Conservation (phyloP, 2,797 vertebrate genomes). For the Trematomus bernacchii region DNA sequence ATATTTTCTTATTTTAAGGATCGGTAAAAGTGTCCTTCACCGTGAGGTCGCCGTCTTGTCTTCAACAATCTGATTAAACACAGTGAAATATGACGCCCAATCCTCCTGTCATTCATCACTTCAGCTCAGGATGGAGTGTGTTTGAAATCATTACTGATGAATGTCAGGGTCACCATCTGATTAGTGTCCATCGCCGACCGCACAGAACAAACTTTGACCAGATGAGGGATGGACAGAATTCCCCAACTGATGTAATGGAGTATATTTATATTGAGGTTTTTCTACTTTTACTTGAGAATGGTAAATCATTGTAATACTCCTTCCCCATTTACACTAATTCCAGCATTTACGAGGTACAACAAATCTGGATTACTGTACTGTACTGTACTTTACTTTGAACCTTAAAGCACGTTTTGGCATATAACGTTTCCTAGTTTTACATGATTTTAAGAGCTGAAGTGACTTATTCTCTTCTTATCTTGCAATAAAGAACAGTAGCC, state of each 20-base stretch:
- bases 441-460: too few species aligned
- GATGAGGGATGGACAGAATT: neutral
- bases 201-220: neutral
- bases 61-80: constrained; percentile 16
- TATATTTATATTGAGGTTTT: neutral
- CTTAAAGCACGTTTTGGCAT: too few species aligned
- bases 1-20: too few species aligned
- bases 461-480: too few species aligned
- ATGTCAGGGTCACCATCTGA: constrained; percentile 24
- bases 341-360: neutral
- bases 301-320: neutral
- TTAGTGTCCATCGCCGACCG: constrained; percentile 2
- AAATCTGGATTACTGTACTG: neutral
- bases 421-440: too few species aligned
- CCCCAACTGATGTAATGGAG: neutral
- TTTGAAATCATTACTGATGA: constrained; percentile 23
- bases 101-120: constrained; percentile 6
- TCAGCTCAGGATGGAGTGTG: constrained; percentile 16
- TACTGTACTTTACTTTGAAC: too few species aligned
- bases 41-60: neutral
- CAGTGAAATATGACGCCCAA: constrained; percentile 14
- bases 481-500: too few species aligned
- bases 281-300: neutral
- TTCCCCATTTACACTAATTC: neutral
- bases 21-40: neutral